Base-by-base conservation (phyloP, 92 coral and sea anemone genomes). In the Montipora capitata region DNA sequence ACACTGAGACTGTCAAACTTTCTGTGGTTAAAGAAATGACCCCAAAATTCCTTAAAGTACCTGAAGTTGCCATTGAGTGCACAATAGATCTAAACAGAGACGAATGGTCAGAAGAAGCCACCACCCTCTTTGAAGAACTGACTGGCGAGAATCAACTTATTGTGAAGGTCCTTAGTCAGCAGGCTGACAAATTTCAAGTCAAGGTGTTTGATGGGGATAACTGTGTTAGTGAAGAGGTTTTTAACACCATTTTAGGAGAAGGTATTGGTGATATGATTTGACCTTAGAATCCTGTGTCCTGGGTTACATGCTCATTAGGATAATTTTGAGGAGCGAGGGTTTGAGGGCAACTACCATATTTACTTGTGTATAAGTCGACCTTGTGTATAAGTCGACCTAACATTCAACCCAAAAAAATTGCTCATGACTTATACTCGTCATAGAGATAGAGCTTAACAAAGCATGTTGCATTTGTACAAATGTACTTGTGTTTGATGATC, bases 91-190 rank as follows among this genome's bases (percentile, higher is more conserved):
- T 68, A 58, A 67, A 79, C 73, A 69, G 77, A 49, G 70, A 63
- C 27, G 91, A 84, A 15, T 98, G 99, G 99, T 83, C 95, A 11
- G 89, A 85, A 48, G 95, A 96, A 15, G 88, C 92, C 41, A 87
- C 87, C 7, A 75, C 83, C 63, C 64, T 81, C 2, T 89, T 95
- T 66, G 87, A 79, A 77, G 83, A 81, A 14, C 65, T 88, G 42
- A 82, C 92, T 40, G 93, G 85, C 13, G 92, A 86, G 67, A 78
- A 82, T 5, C 65, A 64, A 63, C 20, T 85, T 35, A 65, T 90
- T 40, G 73, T 90, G 11, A 90, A 91, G 79, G 74, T 93, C 12
- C 43, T 87, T n/a, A 58, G 70, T 35, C 58, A 86, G 40, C 72
- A 86, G 74, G 78, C 75, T 40, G 86, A 74, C 40, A 85, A 40